Percentiles rank a stretch among this genome's conserved stretches.
phyloP scores from a whole-genome alignment of 2,888 invertebrate species.

The Ectemnius lituratus region DNA sequence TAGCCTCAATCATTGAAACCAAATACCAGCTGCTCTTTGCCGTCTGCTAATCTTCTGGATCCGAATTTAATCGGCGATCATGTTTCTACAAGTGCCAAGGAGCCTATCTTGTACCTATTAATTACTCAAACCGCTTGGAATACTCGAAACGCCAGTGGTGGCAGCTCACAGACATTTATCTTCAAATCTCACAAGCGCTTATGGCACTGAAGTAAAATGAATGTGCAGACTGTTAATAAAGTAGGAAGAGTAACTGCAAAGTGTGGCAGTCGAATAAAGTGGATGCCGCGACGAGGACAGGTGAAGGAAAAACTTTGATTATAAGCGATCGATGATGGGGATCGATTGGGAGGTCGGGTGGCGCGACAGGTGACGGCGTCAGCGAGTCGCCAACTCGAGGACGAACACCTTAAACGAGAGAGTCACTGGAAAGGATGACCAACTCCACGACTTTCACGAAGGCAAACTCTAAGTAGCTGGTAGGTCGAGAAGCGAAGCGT shows the following conservation, averaged over 20 bases:
- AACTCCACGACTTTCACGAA: conserved; percentile 40
- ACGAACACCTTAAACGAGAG: conserved; percentile 45
- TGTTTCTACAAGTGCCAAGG: neutral
- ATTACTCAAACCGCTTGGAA: neutral
- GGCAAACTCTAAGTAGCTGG: conserved; percentile 17
- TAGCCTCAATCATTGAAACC: neutral
- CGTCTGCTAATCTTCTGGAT: neutral
- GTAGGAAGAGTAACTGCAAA: too few relatives aligned
- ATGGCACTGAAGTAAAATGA: too few relatives aligned
- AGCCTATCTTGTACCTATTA: neutral
- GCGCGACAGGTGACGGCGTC: conserved; percentile 52
- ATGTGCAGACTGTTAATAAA: too few relatives aligned
- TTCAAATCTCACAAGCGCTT: too few relatives aligned
- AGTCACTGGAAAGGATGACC: conserved; percentile 46
- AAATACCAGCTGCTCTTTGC: neutral
- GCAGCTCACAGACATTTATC: too few relatives aligned
- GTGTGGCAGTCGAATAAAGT: too few relatives aligned
- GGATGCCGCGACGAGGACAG: too few relatives aligned
- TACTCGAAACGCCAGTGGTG: neutral
- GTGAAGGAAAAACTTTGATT: too few relatives aligned
- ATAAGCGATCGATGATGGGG: too few relatives aligned
- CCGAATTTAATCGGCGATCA: neutral
- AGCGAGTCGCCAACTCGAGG: conserved; percentile 50
- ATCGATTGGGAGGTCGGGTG: neutral
- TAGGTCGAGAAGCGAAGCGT: neutral